Evolutionary conservation across 2,113 vertebrate genomes (phyloP).

Genomic region (Fulica atra): DNA sequence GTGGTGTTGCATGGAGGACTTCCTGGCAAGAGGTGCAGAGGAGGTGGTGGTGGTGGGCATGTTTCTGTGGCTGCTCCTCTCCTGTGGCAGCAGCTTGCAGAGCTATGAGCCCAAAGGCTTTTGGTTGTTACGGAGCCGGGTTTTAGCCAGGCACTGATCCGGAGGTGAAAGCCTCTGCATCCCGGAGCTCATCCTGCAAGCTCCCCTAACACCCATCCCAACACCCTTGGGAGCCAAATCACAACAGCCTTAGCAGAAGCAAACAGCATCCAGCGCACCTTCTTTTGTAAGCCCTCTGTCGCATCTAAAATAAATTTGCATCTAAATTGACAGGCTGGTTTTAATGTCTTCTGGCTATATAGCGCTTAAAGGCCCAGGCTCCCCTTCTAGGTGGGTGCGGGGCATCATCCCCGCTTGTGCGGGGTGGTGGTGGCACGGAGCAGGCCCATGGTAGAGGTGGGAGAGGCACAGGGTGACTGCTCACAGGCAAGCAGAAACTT

Average conservation of each 20-base stretch:
- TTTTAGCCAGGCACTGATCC: not conserved
- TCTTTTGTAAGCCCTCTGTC: slow-evolving; percentile 52
- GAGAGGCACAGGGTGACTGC: not conserved
- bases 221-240: not conserved
- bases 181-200: not conserved
- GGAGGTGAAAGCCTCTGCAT: not conserved
- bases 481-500: not conserved
- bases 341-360: slow-evolving; percentile 15
- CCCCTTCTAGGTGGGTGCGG: not conserved
- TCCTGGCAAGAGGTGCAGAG: not conserved
- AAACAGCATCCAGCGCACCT: not conserved
- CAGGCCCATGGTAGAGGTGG: not conserved
- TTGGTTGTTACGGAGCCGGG: not conserved
- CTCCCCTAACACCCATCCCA: not conserved
- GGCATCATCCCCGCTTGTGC: not conserved
- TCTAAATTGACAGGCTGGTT: slow-evolving; percentile 47
- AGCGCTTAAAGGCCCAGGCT: not conserved
- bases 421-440: not conserved
- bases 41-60: not conserved
- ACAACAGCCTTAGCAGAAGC: not conserved
- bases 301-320: slow-evolving; percentile 57
- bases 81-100: not conserved
- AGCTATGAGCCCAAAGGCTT: not conserved
- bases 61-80: not conserved
- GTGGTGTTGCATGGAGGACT: not conserved